Evolutionary conservation across 2,113 vertebrate species (phyloP).

Genomic region (Semnornis frantzii): DNA sequence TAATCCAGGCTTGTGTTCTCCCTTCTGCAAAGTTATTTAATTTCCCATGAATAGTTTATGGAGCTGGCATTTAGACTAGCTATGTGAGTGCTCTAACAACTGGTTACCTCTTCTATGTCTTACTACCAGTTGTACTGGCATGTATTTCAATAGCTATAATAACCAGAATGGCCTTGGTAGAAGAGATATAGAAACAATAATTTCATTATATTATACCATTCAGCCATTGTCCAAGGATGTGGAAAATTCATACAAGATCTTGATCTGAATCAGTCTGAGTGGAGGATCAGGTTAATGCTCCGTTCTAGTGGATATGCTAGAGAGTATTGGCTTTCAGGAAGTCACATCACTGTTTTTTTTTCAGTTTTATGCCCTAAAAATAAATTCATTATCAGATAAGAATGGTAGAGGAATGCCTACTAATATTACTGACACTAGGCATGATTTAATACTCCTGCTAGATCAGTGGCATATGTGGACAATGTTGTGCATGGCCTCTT

Average conservation of each 20-base stretch:
- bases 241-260: not conserved
- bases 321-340: not conserved
- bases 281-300: not conserved
- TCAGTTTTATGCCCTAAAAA: not conserved
- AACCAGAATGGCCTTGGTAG: not conserved
- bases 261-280: not conserved
- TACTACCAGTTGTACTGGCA: not conserved
- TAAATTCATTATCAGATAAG: not conserved
- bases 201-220: not conserved
- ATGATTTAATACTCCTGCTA: not conserved
- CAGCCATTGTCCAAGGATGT: not conserved
- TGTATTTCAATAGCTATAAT: not conserved
- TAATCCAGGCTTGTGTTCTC: not conserved
- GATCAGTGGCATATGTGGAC: not conserved
- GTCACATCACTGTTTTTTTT: not conserved
- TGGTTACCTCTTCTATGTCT: not conserved
- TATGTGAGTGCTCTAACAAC: not conserved
- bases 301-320: not conserved
- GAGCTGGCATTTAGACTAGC: not conserved
- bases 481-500: not conserved
- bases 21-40: not conserved
- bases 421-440: not conserved
- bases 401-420: not conserved
- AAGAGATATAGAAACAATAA: not conserved
- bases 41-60: not conserved